Base-by-base conservation (phyloP, 2,888 invertebrate genomes). In the Chloromyia formosa region DNA sequence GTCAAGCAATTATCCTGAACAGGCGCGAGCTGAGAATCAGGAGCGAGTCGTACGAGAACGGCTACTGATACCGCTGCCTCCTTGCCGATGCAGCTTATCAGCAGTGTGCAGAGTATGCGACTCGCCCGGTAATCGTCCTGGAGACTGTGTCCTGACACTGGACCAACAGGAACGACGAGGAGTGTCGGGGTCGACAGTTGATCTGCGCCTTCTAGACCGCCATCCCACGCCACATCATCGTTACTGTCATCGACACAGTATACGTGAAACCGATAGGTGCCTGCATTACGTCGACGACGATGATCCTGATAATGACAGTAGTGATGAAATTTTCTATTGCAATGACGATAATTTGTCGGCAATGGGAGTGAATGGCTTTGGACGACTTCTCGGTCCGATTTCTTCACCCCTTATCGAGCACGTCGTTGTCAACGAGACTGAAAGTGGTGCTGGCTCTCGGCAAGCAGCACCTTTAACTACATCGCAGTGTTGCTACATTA, bases 401-500 rank as follows among this genome's bases (percentile, higher is more conserved):
- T 45, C 35, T 35, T 69, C 69, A 22, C 71, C 71, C 18, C n/a
- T 40, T 10, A 35, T 73, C 20, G 75, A 77, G 61, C 76, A 77
- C 54, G 71, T 76, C 56, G 68, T 77, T 71, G 75, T 77, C 53
- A 76, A 77, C 73, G 77, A 77, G 75, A 77, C 76, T 76, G 76
- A 76, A 75, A 74, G 71, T 66, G 66, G 49, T 49, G 22, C 49
- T 49, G 49, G 16, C 9, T 9, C 49, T 2, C 14, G 22, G 2
- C 49, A 18, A 4, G n/a, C 49, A 16, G 1, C 42, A 1, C 53
- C 74, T 42, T 64, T 66, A 12, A 68, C 73, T 5, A 12, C 73
- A 53, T 75, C 78, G 16, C 75, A 77, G 49, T 79, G 78, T 68
- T 79, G 78, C 75, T 79, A 78, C 75, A 77, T 80, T 54, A 80